Conservation (phyloP, 2,888 invertebrate genomes). For the Diarsia mendica region DNA sequence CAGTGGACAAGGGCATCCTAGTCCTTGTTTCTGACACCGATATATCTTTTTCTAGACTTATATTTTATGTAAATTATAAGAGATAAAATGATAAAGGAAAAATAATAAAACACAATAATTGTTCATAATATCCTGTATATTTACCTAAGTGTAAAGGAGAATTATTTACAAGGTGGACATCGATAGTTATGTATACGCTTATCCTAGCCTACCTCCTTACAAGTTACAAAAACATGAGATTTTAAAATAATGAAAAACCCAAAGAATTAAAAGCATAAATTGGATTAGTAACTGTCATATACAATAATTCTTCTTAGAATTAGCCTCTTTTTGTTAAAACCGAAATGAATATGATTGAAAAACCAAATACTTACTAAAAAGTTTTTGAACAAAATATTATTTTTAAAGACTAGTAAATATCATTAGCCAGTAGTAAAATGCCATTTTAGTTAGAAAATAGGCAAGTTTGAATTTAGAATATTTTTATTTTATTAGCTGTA, state of each 20-base stretch:
- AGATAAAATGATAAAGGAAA: background rate
- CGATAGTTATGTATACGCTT: constrained; percentile 79
- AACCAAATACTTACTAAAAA: background rate
- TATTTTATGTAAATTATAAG: background rate
- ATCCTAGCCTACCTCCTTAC: constrained; percentile 78
- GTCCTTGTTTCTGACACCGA: background rate
- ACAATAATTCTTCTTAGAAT: constrained; percentile 43
- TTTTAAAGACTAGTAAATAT: constrained; percentile 25
- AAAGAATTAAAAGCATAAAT: constrained; percentile 45
- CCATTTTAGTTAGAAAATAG: constrained; percentile 13
- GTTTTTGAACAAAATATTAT: background rate
- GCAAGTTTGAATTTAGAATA: constrained; percentile 39
- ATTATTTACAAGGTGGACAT: constrained; percentile 90
- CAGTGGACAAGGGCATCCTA: background rate
- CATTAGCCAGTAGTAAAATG: constrained; percentile 38
- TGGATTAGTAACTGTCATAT: constrained; percentile 40
- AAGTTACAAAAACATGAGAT: constrained; percentile 64
- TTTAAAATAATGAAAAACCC: constrained; percentile 50
- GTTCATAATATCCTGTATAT: constrained; percentile 87
- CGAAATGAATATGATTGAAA: constrained; percentile 28
- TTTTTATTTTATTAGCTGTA: constrained; percentile 12
- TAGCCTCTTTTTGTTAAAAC: constrained; percentile 61
- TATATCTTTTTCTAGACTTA: background rate
- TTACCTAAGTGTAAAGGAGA: constrained; percentile 90
- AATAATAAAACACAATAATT: constrained; percentile 74